phyloP scores from a whole-genome alignment of 2,888 invertebrate genomes.

The Caenorhabditis sp. region DNA sequence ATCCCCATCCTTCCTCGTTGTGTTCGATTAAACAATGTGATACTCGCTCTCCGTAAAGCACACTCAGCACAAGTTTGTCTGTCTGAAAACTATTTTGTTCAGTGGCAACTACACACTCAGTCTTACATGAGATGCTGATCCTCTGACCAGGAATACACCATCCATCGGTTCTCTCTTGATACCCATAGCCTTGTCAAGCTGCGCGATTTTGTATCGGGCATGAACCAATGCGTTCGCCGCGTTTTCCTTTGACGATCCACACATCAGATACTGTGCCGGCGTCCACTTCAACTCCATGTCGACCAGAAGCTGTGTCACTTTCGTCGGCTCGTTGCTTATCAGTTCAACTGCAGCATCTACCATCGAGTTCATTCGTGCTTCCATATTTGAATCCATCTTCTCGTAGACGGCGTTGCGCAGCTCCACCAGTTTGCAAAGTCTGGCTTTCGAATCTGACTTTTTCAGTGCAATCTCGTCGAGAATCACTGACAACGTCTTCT shows the following conservation, averaged over 20 bases:
- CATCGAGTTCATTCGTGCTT: slow-evolving; percentile 24
- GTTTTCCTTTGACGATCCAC: slow-evolving; percentile 66
- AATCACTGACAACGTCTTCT: slow-evolving; percentile 25
- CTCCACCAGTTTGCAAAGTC: slow-evolving; percentile 39
- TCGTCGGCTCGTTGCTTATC: slow-evolving; percentile 44
- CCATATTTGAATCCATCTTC: slow-evolving; percentile 22
- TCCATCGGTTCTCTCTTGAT: slow-evolving; percentile 84
- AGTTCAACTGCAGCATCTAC: slow-evolving; percentile 41
- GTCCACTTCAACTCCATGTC: slow-evolving; percentile 63
- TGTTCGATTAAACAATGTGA: slow-evolving; percentile 84
- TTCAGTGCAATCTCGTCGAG: slow-evolving; percentile 38
- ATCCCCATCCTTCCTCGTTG: slow-evolving; percentile 79
- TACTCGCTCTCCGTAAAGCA: slow-evolving; percentile 67
- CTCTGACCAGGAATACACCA: slow-evolving; percentile 95
- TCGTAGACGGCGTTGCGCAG: slow-evolving; percentile 32
- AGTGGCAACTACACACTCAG: background rate
- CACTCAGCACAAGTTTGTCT: slow-evolving; percentile 67
- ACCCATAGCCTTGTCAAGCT: slow-evolving; percentile 43
- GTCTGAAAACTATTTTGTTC: slow-evolving; percentile 22
- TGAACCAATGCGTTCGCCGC: slow-evolving; percentile 59
- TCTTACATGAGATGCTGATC: slow-evolving; percentile 86
- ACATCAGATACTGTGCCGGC: slow-evolving; percentile 67
- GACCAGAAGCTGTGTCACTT: slow-evolving; percentile 60
- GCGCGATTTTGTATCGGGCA: slow-evolving; percentile 85
- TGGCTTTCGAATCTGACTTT: slow-evolving; percentile 18